Conservation (phyloP, 2,797 vertebrate genomes). For the Clarias laeviceps region DNA sequence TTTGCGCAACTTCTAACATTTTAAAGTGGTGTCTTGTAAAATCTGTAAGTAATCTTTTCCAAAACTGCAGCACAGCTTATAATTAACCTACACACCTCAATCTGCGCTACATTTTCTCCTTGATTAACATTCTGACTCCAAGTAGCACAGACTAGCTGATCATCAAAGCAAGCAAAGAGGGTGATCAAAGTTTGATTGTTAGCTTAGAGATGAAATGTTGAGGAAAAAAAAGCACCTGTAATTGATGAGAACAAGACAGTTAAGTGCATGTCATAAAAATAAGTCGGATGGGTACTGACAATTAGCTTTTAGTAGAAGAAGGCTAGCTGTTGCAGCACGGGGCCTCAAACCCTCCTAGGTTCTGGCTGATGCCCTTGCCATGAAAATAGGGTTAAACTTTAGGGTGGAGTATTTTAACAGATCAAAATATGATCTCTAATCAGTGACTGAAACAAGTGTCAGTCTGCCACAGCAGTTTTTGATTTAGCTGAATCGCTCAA, state of each 20-base stretch:
- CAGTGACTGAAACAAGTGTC: constrained; percentile 5
- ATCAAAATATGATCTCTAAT: constrained; percentile 19
- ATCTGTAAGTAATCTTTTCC: constrained; percentile 16
- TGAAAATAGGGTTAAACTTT: constrained; percentile 7
- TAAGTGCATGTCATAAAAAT: constrained; percentile 20
- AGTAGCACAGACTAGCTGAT: constrained; percentile 32
- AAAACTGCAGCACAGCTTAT: constrained; percentile 34
- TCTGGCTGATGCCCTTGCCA: background rate
- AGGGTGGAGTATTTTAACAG: background rate
- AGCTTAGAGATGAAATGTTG: constrained; percentile 42
- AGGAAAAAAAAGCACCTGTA: constrained; percentile 10
- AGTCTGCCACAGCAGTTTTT: background rate
- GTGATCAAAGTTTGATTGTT: constrained; percentile 53
- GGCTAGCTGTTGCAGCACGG: background rate
- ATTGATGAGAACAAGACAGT: constrained; percentile 40
- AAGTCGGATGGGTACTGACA: constrained; percentile 21
- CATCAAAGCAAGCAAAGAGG: constrained; percentile 45
- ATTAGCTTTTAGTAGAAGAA: constrained; percentile 7
- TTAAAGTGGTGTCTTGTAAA: background rate
- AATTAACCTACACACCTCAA: constrained; percentile 54
- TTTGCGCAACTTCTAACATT: background rate
- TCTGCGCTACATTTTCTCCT: constrained; percentile 42
- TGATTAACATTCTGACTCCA: constrained; percentile 46
- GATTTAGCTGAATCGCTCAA: constrained; percentile 38
- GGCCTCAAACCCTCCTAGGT: background rate